Conservation (phyloP, 2,797 vertebrate species). For the Megalops cyprinoides region DNA sequence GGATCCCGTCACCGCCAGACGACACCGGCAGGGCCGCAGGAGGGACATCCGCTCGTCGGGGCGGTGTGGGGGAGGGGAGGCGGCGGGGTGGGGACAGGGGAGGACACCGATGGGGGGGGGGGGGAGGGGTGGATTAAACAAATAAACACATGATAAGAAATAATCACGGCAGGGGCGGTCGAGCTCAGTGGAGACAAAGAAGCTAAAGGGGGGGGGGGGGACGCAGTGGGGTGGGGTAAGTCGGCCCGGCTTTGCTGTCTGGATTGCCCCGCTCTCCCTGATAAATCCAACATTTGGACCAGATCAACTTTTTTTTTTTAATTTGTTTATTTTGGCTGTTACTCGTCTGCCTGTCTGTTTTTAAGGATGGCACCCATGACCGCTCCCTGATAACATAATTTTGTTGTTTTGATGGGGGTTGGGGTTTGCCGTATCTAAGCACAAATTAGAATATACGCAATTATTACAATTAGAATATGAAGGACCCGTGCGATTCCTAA, state of each 20-base stretch:
- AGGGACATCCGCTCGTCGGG: conserved; percentile 70
- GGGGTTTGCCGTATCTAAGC: background rate
- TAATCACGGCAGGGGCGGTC: conserved; percentile 72
- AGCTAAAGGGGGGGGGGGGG: conserved; percentile 57
- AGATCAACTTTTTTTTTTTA: conserved; percentile 45
- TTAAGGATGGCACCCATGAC: background rate
- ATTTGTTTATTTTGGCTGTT: conserved; percentile 38
- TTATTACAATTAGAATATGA: background rate
- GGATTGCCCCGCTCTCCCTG: conserved; percentile 53
- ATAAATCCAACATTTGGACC: conserved; percentile 43
- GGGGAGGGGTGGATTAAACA: conserved; percentile 80
- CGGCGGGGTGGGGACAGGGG: conserved; percentile 57
- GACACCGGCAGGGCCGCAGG: conserved; percentile 61
- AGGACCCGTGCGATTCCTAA: background rate
- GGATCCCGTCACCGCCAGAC: conserved; percentile 56
- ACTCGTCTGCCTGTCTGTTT: background rate
- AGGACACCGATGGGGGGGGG: conserved; percentile 53
- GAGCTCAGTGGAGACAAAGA: conserved; percentile 74
- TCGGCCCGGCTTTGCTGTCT: conserved; percentile 74
- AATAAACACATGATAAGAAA: conserved; percentile 86
- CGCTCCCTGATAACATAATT: background rate
- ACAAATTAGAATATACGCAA: background rate
- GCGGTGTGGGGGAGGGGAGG: conserved; percentile 47
- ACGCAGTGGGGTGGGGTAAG: conserved; percentile 55
- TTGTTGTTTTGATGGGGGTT: background rate